Conservation (phyloP, 2,888 invertebrate genomes). For the Volucella inflata region DNA sequence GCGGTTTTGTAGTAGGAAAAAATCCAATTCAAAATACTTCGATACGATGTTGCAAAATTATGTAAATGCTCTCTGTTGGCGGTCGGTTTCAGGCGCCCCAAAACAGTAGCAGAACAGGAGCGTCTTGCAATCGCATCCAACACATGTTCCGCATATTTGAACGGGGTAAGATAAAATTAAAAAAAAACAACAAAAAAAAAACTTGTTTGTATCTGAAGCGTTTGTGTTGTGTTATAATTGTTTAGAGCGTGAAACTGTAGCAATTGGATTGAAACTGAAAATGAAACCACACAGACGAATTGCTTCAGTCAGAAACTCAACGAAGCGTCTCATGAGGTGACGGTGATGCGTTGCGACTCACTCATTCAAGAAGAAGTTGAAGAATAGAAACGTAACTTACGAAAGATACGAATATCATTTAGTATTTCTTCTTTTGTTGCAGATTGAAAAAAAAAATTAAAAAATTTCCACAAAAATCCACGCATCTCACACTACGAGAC, state of each 20-base stretch:
- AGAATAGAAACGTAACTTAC: constrained; percentile 16
- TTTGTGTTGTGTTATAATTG: constrained; percentile 6
- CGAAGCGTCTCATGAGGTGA: constrained; percentile 42
- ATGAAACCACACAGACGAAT: neutral
- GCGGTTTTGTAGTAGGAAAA: no score
- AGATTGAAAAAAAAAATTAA: no score
- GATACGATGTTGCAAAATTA: constrained; percentile 24
- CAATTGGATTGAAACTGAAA: constrained; percentile 21
- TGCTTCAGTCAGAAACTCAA: constrained; percentile 48
- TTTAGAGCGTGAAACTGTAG: constrained; percentile 43
- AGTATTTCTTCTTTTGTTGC: neutral
- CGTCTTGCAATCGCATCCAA: constrained; percentile 40
- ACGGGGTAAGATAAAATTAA: no score
- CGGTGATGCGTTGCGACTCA: constrained; percentile 34
- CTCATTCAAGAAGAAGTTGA: neutral
- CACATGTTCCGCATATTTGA: constrained; percentile 49
- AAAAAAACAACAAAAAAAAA: constrained; percentile 20
- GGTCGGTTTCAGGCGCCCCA: constrained; percentile 14
- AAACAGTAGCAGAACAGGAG: neutral
- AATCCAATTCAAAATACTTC: neutral
- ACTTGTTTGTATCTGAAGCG: constrained; percentile 8
- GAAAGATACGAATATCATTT: constrained; percentile 18
- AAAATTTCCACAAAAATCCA: no score
- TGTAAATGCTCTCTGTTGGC: constrained; percentile 17
- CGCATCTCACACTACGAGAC: no score